Evolutionary conservation across 1,140 invertebrate species (phyloP).

Genomic region (Apis dorsata): DNA sequence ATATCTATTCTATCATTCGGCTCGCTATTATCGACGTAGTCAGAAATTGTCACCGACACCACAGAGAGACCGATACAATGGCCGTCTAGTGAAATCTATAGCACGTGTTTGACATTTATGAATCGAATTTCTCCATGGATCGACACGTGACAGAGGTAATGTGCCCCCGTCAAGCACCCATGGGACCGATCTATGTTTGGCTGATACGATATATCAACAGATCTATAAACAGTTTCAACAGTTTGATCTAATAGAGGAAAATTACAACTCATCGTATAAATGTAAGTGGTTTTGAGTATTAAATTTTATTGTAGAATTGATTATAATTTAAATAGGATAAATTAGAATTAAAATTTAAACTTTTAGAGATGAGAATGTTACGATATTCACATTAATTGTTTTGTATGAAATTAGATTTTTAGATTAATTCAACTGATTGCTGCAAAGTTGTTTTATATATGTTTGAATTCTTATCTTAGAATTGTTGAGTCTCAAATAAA

Average conservation of each 20-base stretch:
- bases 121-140: conserved; percentile 71
- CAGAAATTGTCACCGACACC: conserved; percentile 46
- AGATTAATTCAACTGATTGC: too few species aligned
- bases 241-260: background rate
- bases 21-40: background rate
- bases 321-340: background rate
- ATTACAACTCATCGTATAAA: too few species aligned
- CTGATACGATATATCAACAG: conserved; percentile 24
- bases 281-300: too few species aligned
- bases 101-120: conserved; percentile 71
- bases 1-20: background rate
- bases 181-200: background rate
- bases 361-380: too few species aligned
- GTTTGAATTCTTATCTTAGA: too few species aligned
- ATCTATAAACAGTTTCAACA: conserved; percentile 22
- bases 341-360: background rate
- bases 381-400: too few species aligned
- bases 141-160: conserved; percentile 26
- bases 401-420: too few species aligned
- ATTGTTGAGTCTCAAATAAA: too few species aligned
- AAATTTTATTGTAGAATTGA: background rate
- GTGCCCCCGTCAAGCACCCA: conserved; percentile 37
- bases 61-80: conserved; percentile 60
- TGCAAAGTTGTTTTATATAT: too few species aligned
- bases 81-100: conserved; percentile 6